These are phyloP conservation scores for Thymelicus sylvestris DNA, from an alignment of 2,888 invertebrate species.

Conservation along the genomic window DNA sequence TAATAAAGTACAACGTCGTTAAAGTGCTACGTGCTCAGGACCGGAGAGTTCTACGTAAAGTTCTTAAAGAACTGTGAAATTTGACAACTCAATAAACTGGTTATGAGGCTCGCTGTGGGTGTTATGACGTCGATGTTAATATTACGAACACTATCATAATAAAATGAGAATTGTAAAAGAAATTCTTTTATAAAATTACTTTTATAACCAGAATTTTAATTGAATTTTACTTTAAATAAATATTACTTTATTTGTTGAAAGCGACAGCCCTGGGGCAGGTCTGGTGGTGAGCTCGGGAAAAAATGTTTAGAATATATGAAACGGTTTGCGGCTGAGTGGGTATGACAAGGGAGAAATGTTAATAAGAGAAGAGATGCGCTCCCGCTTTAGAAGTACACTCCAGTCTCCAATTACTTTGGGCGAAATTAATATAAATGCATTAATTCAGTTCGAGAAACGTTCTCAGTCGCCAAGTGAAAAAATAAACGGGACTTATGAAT, in stretches of 20 bases:
- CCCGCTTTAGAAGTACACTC: conserved; percentile 11
- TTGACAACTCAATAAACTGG: too few relatives aligned
- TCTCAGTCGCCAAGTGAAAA: background rate
- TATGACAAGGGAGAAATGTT: conserved; percentile 30
- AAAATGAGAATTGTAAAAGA: too few relatives aligned
- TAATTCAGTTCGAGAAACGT: conserved; percentile 13
- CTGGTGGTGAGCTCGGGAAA: conserved; percentile 28
- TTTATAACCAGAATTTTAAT: too few relatives aligned
- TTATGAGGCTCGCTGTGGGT: too few relatives aligned
- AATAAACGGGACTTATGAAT: conserved; percentile 11
- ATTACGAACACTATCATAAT: too few relatives aligned
- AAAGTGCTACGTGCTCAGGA: too few relatives aligned
- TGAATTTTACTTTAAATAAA: too few relatives aligned
- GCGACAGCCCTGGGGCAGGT: conserved; percentile 7
- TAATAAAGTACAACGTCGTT: too few relatives aligned
- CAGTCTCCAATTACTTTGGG: conserved; percentile 31
- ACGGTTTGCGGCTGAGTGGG: conserved; percentile 28
- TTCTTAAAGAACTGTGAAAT: too few relatives aligned
- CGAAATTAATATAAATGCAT: conserved; percentile 34
- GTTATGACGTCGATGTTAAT: too few relatives aligned
- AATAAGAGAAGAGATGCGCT: conserved; percentile 34
- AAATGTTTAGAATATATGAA: conserved; percentile 38
- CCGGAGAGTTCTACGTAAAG: too few relatives aligned
- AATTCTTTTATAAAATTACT: too few relatives aligned
- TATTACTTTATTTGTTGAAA: background rate